A percentile compares a stretch with the other conserved stretches of the same genome.
phyloP scores from a whole-genome alignment of 2,113 vertebrate species.

The Tragulus kanchil region DNA sequence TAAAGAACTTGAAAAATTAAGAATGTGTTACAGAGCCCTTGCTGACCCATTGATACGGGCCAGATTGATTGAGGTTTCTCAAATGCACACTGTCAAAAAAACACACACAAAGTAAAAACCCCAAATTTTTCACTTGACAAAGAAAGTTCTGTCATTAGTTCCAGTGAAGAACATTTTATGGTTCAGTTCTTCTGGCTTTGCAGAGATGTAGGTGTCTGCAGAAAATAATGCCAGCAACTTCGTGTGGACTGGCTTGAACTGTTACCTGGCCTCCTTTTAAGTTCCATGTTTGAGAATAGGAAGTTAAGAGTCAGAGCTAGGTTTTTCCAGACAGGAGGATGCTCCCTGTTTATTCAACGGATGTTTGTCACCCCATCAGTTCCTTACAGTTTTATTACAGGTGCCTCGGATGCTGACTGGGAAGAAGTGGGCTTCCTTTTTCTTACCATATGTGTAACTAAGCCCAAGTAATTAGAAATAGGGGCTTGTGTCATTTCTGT shows the following conservation, averaged over 20 bases:
- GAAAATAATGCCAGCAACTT: neutral
- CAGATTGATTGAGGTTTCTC: neutral
- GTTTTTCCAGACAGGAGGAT: neutral
- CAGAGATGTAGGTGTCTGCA: neutral
- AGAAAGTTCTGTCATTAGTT: neutral
- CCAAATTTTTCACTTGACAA: neutral
- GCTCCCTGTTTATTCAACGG: neutral
- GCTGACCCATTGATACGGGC: neutral
- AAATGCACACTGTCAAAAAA: neutral
- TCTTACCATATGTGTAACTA: neutral
- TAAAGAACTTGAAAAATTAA: neutral
- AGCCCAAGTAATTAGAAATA: neutral
- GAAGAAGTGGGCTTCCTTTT: neutral
- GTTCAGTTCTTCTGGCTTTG: neutral
- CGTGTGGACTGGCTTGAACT: neutral
- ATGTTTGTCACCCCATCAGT: accelerated
- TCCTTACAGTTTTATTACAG: neutral
- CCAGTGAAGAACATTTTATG: neutral
- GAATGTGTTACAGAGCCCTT: neutral
- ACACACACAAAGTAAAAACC: neutral
- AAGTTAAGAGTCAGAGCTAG: neutral
- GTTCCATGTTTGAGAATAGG: neutral
- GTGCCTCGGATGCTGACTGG: neutral
- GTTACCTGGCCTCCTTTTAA: neutral
- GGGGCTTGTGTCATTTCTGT: neutral